These are phyloP conservation scores for Limosa lapponica DNA, from an alignment of 2,797 vertebrate genomes.

Conservation along the genomic window DNA sequence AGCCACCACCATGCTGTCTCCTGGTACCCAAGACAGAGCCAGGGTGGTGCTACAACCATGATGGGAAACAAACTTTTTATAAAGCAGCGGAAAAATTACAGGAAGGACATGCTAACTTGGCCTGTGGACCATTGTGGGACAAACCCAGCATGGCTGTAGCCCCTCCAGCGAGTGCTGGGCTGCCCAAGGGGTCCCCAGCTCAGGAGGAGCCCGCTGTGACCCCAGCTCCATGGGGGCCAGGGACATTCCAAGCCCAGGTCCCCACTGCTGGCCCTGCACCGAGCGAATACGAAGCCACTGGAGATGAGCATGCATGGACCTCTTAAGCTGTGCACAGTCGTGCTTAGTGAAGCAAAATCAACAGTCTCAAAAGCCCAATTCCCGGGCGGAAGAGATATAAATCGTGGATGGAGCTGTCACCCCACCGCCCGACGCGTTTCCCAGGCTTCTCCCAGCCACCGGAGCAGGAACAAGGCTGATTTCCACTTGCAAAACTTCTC, in stretches of 20 bases:
- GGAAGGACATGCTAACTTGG: neutral
- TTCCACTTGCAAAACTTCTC: neutral
- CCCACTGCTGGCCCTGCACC: fast-evolving
- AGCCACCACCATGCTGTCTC: fast-evolving
- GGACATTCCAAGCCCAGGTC: fast-evolving
- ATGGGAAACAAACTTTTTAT: neutral
- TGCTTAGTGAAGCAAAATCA: neutral
- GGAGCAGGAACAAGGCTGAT: neutral
- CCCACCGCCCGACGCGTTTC: fast-evolving
- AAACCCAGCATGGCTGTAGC: fast-evolving
- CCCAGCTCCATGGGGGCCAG: neutral
- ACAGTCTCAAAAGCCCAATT: neutral
- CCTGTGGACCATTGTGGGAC: fast-evolving
- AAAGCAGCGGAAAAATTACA: neutral
- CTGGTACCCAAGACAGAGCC: neutral
- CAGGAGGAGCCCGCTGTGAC: neutral
- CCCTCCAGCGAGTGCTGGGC: fast-evolving
- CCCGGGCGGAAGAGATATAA: fast-evolving
- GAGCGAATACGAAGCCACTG: fast-evolving
- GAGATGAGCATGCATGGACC: neutral
- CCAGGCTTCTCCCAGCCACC: fast-evolving
- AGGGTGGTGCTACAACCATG: fast-evolving
- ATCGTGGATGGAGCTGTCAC: neutral
- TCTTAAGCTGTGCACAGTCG: neutral
- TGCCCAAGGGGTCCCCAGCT: neutral